Conservation (phyloP, 2,888 invertebrate genomes). For the Phalera bucephala region DNA sequence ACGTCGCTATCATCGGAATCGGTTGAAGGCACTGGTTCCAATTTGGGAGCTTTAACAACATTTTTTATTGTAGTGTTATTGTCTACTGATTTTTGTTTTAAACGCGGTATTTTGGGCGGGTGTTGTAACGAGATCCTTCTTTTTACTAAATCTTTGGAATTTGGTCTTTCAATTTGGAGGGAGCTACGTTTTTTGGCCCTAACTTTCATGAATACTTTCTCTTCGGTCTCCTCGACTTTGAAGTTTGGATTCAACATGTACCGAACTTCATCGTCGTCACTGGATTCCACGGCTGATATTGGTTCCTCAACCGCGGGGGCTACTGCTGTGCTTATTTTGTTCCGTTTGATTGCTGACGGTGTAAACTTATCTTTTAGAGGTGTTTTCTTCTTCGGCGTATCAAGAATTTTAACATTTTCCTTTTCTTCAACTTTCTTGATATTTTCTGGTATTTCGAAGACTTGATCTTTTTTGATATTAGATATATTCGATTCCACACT, state of each 20-base stretch:
- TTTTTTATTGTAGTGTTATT: slow-evolving; percentile 38
- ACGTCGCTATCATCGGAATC: slow-evolving; percentile 75
- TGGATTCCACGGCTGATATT: slow-evolving; percentile 43
- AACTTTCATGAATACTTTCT: slow-evolving; percentile 64
- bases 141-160: slow-evolving; percentile 61
- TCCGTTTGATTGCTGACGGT: slow-evolving; percentile 48
- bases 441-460: slow-evolving; percentile 31
- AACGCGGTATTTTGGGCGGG: slow-evolving; percentile 62
- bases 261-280: slow-evolving; percentile 69
- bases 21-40: slow-evolving; percentile 47
- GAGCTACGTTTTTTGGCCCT: slow-evolving; percentile 66
- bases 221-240: slow-evolving; percentile 48
- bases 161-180: slow-evolving; percentile 67
- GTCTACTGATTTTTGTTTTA: slow-evolving; percentile 57
- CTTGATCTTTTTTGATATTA: slow-evolving; percentile 14
- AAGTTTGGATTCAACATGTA: slow-evolving; percentile 75
- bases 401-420: slow-evolving; percentile 28
- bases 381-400: slow-evolving; percentile 54
- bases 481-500: slow-evolving; percentile 17
- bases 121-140: slow-evolving; percentile 68
- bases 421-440: slow-evolving; percentile 37
- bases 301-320: slow-evolving; percentile 24
- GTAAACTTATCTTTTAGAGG: slow-evolving; percentile 41
- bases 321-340: slow-evolving; percentile 37
- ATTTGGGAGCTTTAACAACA: slow-evolving; percentile 34